A percentile compares a stretch with the other conserved stretches of the same genome.
Conservation (phyloP, 92 coral and sea anemone genomes). For the Umimayanthus kanabou region DNA sequence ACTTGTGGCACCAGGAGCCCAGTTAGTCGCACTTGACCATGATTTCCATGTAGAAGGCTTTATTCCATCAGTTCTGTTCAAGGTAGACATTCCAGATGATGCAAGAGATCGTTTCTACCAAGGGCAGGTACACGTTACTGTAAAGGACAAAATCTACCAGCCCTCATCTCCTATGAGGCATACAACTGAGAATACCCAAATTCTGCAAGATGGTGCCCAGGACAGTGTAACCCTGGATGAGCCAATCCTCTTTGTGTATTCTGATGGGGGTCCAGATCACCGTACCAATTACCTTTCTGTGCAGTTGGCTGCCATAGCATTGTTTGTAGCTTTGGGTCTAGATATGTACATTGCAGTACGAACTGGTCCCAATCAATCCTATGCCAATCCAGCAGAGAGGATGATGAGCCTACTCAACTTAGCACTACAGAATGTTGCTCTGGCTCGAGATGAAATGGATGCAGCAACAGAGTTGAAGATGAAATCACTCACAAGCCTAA, state of each 20-base stretch:
- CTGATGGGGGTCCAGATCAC: constrained; percentile 55
- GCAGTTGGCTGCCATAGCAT: constrained; percentile 47
- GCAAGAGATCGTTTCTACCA: constrained; percentile 42
- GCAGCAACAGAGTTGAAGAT: constrained; percentile 38
- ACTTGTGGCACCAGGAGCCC: constrained; percentile 29
- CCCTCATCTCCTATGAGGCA: constrained; percentile 44
- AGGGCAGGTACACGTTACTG: constrained; percentile 38
- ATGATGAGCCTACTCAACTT: constrained; percentile 56
- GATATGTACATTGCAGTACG: constrained; percentile 48
- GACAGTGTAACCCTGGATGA: constrained; percentile 3
- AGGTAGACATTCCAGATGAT: constrained; percentile 43
- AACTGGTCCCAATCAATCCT: constrained; percentile 45
- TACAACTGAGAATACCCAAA: constrained; percentile 45
- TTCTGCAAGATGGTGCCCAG: background rate
- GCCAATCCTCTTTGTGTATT: background rate
- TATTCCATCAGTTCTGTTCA: constrained; percentile 46
- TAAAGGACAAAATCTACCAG: constrained; percentile 56
- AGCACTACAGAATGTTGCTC: constrained; percentile 50
- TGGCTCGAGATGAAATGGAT: constrained; percentile 42
- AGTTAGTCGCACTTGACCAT: constrained; percentile 52
- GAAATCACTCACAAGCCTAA: constrained; percentile 43
- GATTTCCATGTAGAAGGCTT: constrained; percentile 40
- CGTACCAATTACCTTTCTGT: constrained; percentile 26
- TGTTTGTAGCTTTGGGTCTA: constrained; percentile 31
- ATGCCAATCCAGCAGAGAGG: constrained; percentile 55